Conservation (phyloP, 2,113 vertebrate genomes). For the Phaethon lepturus region DNA sequence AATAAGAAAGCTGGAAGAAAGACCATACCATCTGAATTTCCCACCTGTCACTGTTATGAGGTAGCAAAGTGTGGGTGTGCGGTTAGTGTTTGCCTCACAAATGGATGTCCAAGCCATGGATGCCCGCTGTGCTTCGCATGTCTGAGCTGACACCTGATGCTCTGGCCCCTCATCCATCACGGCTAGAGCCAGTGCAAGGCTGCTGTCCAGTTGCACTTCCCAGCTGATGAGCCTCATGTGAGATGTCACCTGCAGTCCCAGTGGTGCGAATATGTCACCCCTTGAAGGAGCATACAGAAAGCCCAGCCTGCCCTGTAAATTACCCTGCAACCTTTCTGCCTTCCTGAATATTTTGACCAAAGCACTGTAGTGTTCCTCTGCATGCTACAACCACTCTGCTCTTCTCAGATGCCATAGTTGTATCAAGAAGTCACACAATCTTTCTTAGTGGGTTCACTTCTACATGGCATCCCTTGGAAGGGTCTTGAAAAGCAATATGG, state of each 20-base stretch:
- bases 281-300: neutral
- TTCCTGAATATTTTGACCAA: neutral
- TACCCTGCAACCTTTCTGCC: neutral
- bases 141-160: neutral
- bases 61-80: neutral
- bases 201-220: neutral
- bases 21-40: neutral
- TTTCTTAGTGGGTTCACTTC: neutral
- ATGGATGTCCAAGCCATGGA: neutral
- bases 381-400: neutral
- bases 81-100: neutral
- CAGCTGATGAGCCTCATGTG: neutral
- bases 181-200: neutral
- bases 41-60: neutral
- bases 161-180: neutral
- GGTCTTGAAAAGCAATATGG: neutral
- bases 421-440: neutral
- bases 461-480: neutral
- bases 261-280: neutral
- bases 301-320: neutral
- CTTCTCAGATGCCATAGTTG: neutral
- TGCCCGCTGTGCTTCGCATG: fast-evolving
- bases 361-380: neutral
- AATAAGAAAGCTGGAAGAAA: neutral
- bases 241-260: neutral